Base-by-base conservation (phyloP, 2,888 invertebrate species). In the Drosophila setosimentum region DNA sequence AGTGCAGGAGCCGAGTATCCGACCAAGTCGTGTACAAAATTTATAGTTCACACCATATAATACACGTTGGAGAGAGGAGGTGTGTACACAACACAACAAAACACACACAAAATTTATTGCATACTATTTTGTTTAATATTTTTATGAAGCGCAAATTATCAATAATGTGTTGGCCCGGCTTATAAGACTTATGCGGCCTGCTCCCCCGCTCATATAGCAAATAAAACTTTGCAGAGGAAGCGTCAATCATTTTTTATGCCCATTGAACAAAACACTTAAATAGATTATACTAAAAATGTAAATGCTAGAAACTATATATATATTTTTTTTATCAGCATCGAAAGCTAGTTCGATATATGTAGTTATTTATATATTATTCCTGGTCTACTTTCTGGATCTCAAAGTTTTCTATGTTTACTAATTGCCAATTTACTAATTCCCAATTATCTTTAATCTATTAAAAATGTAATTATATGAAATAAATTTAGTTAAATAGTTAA, bases 41-140 rank as follows among this genome's bases (percentile, higher is more conserved):
- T 89, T 89, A 85, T 85, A 87, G 87, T 87, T 82, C 77, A 68
- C 84, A 77, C 76, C 68, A 35, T 13, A n/a, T 13, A 29, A 54
- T 11, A 49, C 37, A 45, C 45, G 16, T 8, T 45, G 32, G 35
- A 51, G 55, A 51, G 55, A 57, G 21, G 57, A 37, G 45, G 35
- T 55, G 35, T 55, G 53, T 29, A 50, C 21, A 68, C 18, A 51
- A 32, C 30, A 37, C 18, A 51, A 32, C 30, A 37, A 3, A 55
- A 40, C 29, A 29, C 40, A 67, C 40, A 65, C 30, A 48, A 67
- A 79, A 79, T 85, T 89, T 89, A 89, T 89, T 73, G 78, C 68
- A 72, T 78, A 76, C 65, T 81, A 72, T 81, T 76, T 83, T 67
- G n/a, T 76, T 76, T 68, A 73, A 83, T 80, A 76, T 68, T 68